phyloP scores from a whole-genome alignment of 1,140 invertebrate genomes.

The Drosophila quadrilineata region DNA sequence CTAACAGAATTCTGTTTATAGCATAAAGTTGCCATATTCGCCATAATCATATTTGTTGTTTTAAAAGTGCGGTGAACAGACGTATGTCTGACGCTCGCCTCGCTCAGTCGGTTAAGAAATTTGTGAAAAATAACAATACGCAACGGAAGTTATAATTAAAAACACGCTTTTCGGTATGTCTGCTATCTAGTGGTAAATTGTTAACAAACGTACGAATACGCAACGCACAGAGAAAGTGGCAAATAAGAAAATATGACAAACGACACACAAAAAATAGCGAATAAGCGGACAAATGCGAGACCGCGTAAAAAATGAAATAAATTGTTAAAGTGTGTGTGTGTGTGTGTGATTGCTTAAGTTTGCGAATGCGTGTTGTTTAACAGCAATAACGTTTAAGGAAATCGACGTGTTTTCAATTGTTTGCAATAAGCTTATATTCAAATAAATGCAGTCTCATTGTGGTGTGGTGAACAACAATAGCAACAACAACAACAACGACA shows the following conservation, averaged over 20 bases:
- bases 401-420: constrained; percentile 8
- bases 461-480: constrained; percentile 51
- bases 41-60: constrained; percentile 41
- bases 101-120: constrained; percentile 23
- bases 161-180: constrained; percentile 15
- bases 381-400: constrained; percentile 35
- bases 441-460: constrained; percentile 66
- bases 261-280: no score
- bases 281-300: constrained; percentile 17
- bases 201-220: constrained; percentile 25
- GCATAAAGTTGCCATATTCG: constrained; percentile 26
- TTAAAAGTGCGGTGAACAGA: constrained; percentile 36
- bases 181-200: neutral
- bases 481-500: no score
- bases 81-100: constrained; percentile 25
- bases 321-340: constrained; percentile 7
- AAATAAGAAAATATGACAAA: constrained; percentile 14
- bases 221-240: constrained; percentile 40
- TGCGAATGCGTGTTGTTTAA: constrained; percentile 21
- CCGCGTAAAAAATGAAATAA: constrained; percentile 31
- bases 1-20: constrained; percentile 23
- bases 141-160: constrained; percentile 23
- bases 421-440: constrained; percentile 26
- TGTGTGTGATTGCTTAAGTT: constrained; percentile 9
- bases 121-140: constrained; percentile 31